These are phyloP conservation scores for Papilio dardanus DNA, from an alignment of 1,140 invertebrate species.

Conservation along the genomic window DNA sequence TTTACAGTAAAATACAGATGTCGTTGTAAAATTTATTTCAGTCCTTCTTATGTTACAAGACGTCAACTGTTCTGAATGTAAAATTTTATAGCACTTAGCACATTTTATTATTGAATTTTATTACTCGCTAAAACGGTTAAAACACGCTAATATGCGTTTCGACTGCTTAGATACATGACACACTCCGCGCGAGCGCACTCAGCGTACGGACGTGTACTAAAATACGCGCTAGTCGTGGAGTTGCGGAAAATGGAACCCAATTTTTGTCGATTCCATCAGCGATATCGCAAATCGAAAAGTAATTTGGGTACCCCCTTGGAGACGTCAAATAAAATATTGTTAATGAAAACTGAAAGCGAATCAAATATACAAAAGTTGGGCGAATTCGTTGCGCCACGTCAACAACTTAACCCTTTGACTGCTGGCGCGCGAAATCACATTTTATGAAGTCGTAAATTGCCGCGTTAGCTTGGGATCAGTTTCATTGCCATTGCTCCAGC, in stretches of 20 bases:
- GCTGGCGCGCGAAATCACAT: constrained; percentile 54
- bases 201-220: too few relatives aligned
- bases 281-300: too few relatives aligned
- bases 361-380: constrained; percentile 34
- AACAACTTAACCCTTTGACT: constrained; percentile 51
- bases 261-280: too few relatives aligned
- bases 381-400: constrained; percentile 31
- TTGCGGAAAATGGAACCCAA: too few relatives aligned
- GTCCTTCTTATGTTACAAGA: not conserved
- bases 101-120: constrained; percentile 1
- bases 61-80: constrained; percentile 8
- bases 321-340: not conserved
- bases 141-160: too few relatives aligned
- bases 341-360: constrained; percentile 2
- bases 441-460: constrained; percentile 62
- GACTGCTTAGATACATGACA: too few relatives aligned
- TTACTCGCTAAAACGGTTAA: not conserved
- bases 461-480: constrained; percentile 53
- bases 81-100: constrained; percentile 9
- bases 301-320: too few relatives aligned
- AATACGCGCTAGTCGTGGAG: too few relatives aligned
- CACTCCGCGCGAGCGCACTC: too few relatives aligned
- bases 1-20: not conserved
- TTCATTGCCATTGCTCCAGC: constrained; percentile 45
- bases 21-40: not conserved